Conservation (phyloP, 2,888 invertebrate species). For the Orchesella flavescens region DNA sequence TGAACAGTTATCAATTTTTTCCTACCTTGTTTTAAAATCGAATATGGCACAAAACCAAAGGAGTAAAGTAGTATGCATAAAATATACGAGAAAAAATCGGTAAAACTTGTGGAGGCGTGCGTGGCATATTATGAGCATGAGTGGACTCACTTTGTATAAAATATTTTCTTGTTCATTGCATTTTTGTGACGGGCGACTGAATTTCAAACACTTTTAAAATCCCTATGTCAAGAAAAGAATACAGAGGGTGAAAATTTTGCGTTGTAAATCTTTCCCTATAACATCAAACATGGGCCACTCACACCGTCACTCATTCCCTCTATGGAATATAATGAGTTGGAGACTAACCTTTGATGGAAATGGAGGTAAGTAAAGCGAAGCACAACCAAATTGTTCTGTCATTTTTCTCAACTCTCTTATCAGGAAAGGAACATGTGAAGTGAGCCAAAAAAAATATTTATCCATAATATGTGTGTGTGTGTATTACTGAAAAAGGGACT, state of each 20-base stretch:
- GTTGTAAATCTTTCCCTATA: neutral
- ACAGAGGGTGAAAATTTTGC: neutral
- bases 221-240: neutral
- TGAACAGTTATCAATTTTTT: neutral
- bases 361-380: conserved; percentile 10
- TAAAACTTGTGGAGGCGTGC: conserved; percentile 25
- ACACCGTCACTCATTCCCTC: conserved; percentile 17
- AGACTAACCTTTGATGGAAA: conserved; percentile 31
- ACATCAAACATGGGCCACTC: neutral
- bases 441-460: conserved; percentile 26
- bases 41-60: neutral
- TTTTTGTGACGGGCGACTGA: neutral
- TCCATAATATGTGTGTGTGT: too few relatives aligned
- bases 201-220: neutral
- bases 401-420: neutral
- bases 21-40: neutral
- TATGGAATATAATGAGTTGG: conserved; percentile 32
- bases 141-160: neutral
- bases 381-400: conserved; percentile 8
- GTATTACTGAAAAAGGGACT: neutral
- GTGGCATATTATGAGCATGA: conserved; percentile 24
- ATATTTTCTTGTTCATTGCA: neutral
- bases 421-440: neutral
- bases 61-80: conserved; percentile 12
- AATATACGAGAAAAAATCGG: conserved; percentile 1